Conservation (phyloP, 2,888 invertebrate genomes). For the Thecophora atra region DNA sequence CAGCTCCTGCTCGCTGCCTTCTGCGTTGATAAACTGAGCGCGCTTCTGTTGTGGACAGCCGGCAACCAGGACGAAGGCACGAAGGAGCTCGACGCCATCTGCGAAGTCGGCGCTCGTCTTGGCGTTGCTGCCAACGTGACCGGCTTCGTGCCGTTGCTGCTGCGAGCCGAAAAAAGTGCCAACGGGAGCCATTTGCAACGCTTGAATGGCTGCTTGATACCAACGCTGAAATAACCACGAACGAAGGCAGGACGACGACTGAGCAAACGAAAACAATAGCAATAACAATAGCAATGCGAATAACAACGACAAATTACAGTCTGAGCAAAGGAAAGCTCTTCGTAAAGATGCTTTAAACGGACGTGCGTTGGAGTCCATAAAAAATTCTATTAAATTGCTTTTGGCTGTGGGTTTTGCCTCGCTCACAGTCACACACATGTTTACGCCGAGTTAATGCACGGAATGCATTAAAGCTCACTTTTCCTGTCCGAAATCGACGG, state of each 20-base stretch:
- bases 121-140: too few species aligned
- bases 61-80: too few species aligned
- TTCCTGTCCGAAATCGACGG: not conserved
- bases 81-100: too few species aligned
- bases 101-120: too few species aligned
- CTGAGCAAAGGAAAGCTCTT: not conserved
- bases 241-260: not conserved
- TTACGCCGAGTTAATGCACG: constrained; percentile 25
- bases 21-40: too few species aligned
- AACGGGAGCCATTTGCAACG: not conserved
- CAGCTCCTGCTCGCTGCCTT: too few species aligned
- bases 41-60: too few species aligned
- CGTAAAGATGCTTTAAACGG: not conserved
- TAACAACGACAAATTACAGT: not conserved
- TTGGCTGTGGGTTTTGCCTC: not conserved
- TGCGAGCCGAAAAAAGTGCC: too few species aligned
- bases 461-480: constrained; percentile 28
- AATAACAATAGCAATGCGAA: not conserved
- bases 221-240: not conserved
- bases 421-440: not conserved
- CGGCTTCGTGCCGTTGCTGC: too few species aligned
- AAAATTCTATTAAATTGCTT: constrained; percentile 6
- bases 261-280: not conserved
- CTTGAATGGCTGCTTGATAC: too few species aligned
- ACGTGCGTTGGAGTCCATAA: not conserved